phyloP scores from a whole-genome alignment of 2,888 invertebrate genomes.

The Terebella lapidaria region DNA sequence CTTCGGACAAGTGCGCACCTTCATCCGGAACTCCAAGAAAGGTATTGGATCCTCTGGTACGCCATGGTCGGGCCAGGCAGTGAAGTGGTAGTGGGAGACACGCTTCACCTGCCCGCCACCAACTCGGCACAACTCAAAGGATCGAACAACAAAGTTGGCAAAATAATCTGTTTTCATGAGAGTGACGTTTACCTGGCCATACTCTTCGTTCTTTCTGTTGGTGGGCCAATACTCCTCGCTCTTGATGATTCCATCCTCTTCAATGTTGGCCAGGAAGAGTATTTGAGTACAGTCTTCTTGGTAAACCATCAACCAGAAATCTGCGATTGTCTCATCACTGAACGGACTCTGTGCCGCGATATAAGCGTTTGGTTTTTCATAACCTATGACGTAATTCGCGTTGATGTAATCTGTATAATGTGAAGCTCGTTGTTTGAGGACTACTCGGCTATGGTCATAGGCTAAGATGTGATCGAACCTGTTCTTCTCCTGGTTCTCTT shows the following conservation, averaged over 20 bases:
- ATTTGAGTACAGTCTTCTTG: constrained; percentile 53
- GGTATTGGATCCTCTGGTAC: constrained; percentile 44
- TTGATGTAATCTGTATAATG: constrained; percentile 39
- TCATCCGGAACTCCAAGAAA: constrained; percentile 40
- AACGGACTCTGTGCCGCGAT: constrained; percentile 57
- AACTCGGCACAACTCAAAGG: constrained; percentile 23
- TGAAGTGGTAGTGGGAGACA: constrained; percentile 41
- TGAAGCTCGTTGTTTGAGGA: constrained; percentile 26
- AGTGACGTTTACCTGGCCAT: constrained; percentile 81
- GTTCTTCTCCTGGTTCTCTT: constrained; percentile 38
- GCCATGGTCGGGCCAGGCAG: constrained; percentile 49
- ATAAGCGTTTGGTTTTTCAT: constrained; percentile 49
- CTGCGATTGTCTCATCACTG: constrained; percentile 42
- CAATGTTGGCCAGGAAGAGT: constrained; percentile 55
- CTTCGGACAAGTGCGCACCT: constrained; percentile 16
- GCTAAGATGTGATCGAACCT: constrained; percentile 47
- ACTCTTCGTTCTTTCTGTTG: constrained; percentile 65
- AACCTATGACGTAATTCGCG: constrained; percentile 47
- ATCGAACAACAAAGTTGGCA: constrained; percentile 73
- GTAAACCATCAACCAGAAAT: constrained; percentile 58
- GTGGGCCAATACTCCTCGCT: constrained; percentile 88
- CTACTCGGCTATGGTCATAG: constrained; percentile 46
- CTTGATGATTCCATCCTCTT: constrained; percentile 60
- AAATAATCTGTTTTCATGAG: constrained; percentile 84
- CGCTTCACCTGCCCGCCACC: neutral